Percentiles rank a stretch among this genome's conserved stretches.
These are phyloP conservation scores for Cryptoleucopteryx plumbea DNA, from an alignment of 2,113 vertebrate genomes.

Conservation along the genomic window DNA sequence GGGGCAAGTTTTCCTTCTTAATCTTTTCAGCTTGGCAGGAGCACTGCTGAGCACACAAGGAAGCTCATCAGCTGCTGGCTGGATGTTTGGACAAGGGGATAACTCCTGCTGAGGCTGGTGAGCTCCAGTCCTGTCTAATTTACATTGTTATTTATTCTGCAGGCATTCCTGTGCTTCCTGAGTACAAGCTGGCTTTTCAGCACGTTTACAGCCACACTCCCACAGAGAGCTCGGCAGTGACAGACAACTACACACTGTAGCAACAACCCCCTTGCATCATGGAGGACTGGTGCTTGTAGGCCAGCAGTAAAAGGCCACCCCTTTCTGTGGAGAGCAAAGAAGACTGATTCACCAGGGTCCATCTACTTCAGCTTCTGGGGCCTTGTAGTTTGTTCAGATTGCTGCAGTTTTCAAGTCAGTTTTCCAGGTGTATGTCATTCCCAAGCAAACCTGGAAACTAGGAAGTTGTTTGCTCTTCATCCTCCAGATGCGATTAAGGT, in stretches of 20 bases:
- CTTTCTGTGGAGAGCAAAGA: neutral
- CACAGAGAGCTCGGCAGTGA: slow-evolving; percentile 13
- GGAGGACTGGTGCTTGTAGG: neutral
- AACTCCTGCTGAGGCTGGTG: slow-evolving; percentile 63
- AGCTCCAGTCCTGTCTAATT: slow-evolving; percentile 59
- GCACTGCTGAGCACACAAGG: slow-evolving; percentile 59
- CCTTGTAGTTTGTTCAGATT: neutral
- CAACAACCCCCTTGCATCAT: neutral
- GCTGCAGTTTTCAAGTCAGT: neutral
- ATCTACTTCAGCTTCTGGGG: neutral
- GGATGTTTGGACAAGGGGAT: slow-evolving; percentile 62
- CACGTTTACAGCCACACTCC: slow-evolving; percentile 48
- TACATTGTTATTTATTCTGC: slow-evolving; percentile 60
- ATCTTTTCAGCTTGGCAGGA: slow-evolving; percentile 58
- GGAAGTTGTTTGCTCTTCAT: neutral
- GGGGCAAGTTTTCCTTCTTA: slow-evolving; percentile 52
- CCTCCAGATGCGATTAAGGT: neutral
- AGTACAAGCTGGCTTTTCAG: slow-evolving; percentile 57
- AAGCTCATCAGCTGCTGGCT: slow-evolving; percentile 60
- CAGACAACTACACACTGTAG: slow-evolving; percentile 3
- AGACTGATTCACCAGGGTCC: neutral
- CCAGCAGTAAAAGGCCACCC: neutral
- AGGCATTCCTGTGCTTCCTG: slow-evolving; percentile 55
- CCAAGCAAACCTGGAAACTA: neutral
- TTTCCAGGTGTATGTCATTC: neutral